Percentiles rank a stretch among this genome's conserved stretches.
These are phyloP conservation scores for Ochotona princeps DNA, from an alignment of 2,113 vertebrate species.

Conservation along the genomic window DNA sequence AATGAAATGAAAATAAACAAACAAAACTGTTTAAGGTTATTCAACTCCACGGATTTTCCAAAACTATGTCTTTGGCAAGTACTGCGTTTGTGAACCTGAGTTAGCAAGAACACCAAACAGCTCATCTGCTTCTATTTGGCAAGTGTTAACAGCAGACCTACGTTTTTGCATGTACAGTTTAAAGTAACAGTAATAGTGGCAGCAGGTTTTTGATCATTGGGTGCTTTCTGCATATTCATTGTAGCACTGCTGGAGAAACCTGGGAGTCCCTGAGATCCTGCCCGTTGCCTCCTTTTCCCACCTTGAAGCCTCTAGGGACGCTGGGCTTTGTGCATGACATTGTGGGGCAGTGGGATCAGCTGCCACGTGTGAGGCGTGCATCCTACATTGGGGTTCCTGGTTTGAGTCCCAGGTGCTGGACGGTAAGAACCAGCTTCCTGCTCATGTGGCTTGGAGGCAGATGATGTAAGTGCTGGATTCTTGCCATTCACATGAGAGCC, in stretches of 20 bases:
- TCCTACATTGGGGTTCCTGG: too few relatives aligned
- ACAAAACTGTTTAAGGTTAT: too few relatives aligned
- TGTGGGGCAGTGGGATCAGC: too few relatives aligned
- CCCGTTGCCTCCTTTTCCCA: neutral
- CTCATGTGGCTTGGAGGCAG: too few relatives aligned
- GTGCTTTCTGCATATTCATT: neutral
- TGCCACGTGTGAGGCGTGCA: too few relatives aligned
- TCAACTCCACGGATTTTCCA: neutral
- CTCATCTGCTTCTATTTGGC: neutral
- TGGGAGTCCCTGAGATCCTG: neutral
- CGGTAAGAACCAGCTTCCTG: too few relatives aligned
- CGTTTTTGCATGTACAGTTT: neutral
- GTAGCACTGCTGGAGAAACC: neutral
- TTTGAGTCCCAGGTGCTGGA: too few relatives aligned
- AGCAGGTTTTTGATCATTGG: neutral
- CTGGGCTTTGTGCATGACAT: too few relatives aligned
- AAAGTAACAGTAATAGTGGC: neutral
- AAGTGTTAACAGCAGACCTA: neutral
- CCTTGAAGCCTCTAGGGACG: too few relatives aligned
- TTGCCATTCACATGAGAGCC: too few relatives aligned
- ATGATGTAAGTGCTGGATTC: too few relatives aligned
- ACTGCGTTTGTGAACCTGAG: neutral
- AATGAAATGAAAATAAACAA: too few relatives aligned
- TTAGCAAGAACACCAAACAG: neutral
- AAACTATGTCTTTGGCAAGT: neutral